Conservation (phyloP, 1,140 invertebrate species). For the Streblospio benedicti region DNA sequence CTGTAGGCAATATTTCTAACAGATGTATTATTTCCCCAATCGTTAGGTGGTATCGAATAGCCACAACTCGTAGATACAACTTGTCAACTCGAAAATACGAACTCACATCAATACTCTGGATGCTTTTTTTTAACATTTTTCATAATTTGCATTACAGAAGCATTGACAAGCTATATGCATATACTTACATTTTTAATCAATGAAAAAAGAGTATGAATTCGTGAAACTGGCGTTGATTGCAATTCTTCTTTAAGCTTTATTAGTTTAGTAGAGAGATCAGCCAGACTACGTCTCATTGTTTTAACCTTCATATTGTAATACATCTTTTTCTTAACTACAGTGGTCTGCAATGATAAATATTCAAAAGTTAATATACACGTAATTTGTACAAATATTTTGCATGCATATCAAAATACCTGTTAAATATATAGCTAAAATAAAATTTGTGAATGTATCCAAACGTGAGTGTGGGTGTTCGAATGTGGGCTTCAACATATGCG, state of each 20-base stretch:
- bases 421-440: not conserved
- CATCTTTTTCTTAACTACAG: constrained; percentile 46
- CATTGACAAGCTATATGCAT: not conserved
- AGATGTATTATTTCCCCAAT: no score
- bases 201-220: constrained; percentile 23
- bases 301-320: constrained; percentile 46
- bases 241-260: not conserved
- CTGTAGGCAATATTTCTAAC: no score
- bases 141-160: not conserved
- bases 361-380: not conserved
- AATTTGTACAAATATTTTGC: not conserved
- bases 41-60: no score
- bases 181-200: not conserved
- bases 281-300: constrained; percentile 33
- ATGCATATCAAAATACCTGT: not conserved
- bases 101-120: no score
- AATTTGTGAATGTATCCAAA: not conserved
- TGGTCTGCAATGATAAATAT: constrained; percentile 26
- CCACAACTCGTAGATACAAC: no score
- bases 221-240: constrained; percentile 21
- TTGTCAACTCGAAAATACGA: no score
- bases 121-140: no score
- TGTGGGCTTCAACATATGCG: not conserved
- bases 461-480: not conserved
- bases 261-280: not conserved